Evolutionary conservation across 2,888 invertebrate species (phyloP).

Genomic region (Eutolmus rufibarbis): DNA sequence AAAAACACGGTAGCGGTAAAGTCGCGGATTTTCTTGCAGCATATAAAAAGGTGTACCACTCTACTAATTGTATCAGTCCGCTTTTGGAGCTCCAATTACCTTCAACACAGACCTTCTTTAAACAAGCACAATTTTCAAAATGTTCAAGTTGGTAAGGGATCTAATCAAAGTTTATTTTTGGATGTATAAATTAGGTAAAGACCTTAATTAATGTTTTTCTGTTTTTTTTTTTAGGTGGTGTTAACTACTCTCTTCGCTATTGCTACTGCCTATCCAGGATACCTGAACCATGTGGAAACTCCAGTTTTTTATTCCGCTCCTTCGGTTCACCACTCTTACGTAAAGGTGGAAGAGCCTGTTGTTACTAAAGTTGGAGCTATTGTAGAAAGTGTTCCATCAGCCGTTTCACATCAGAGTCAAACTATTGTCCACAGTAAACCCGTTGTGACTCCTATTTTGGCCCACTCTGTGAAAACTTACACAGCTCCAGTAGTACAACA

Average conservation of each 20-base stretch:
- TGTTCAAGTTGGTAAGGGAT: slow-evolving; percentile 62
- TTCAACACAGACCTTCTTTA: slow-evolving; percentile 43
- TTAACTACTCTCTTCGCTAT: slow-evolving; percentile 69
- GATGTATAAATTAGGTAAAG: neutral
- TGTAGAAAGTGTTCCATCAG: slow-evolving; percentile 53
- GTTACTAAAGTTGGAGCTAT: slow-evolving; percentile 54
- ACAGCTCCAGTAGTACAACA: slow-evolving; percentile 55
- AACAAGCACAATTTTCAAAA: slow-evolving; percentile 51
- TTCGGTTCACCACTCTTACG: slow-evolving; percentile 38
- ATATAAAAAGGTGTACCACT: neutral
- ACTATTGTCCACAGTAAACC: slow-evolving; percentile 63
- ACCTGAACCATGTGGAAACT: slow-evolving; percentile 42
- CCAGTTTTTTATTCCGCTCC: slow-evolving; percentile 36
- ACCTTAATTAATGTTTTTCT: neutral
- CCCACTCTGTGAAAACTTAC: slow-evolving; percentile 49
- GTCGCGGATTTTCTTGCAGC: neutral
- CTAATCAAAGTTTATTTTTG: neutral
- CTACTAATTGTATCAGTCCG: slow-evolving; percentile 54
- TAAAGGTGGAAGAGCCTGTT: slow-evolving; percentile 51
- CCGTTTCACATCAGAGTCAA: slow-evolving; percentile 64
- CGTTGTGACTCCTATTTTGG: slow-evolving; percentile 54
- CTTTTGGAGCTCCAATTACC: slow-evolving; percentile 43
- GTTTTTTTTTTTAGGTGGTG: slow-evolving; percentile 63
- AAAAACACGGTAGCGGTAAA: neutral
- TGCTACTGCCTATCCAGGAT: slow-evolving; percentile 59